Evolutionary conservation across 2,113 vertebrate species (phyloP).

Genomic region (Cynopterus brachyotis): DNA sequence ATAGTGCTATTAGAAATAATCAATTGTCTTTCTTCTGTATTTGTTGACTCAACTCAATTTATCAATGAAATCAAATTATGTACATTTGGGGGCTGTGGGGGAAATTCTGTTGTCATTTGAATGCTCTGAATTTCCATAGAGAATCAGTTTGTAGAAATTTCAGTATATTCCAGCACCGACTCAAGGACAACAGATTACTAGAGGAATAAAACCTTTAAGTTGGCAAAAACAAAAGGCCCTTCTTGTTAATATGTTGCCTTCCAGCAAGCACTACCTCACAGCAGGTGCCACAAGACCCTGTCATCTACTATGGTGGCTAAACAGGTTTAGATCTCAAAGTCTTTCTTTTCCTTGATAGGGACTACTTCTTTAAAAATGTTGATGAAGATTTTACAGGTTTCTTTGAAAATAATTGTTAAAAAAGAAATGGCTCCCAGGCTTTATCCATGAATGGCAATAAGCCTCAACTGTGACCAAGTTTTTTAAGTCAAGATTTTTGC

Average conservation of each 20-base stretch:
- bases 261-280: neutral
- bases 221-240: neutral
- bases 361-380: constrained; percentile 39
- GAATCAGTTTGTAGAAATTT: neutral
- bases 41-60: neutral
- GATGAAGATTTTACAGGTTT: constrained; percentile 58
- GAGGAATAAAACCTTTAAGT: neutral
- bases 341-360: constrained; percentile 48
- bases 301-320: neutral
- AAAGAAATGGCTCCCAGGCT: constrained; percentile 39
- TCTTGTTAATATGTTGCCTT: neutral
- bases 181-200: constrained; percentile 32
- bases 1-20: neutral
- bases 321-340: constrained; percentile 38
- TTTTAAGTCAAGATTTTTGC: constrained; percentile 53
- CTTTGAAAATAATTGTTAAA: constrained; percentile 70
- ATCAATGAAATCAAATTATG: constrained; percentile 19
- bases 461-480: neutral
- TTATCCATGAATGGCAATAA: constrained; percentile 11
- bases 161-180: neutral
- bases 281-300: neutral
- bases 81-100: neutral
- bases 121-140: neutral
- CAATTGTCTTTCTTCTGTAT: neutral
- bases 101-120: neutral